Percentiles rank a stretch among this genome's conserved stretches.
phyloP scores from a whole-genome alignment of 2,113 vertebrate species.

The Psammodynastes pulverulentus region DNA sequence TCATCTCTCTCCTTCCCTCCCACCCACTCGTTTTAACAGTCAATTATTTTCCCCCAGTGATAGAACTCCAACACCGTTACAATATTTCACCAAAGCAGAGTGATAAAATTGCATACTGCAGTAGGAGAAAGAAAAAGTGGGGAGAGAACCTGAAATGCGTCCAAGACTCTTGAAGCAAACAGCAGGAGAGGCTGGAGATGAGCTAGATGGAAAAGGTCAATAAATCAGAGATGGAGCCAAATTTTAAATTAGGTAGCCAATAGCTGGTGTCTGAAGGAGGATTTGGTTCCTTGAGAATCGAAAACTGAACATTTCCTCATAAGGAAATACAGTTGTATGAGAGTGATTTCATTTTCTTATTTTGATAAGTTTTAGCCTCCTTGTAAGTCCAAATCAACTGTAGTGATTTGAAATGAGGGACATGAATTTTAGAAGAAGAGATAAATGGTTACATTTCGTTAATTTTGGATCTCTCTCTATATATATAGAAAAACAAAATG shows the following conservation, averaged over 20 bases:
- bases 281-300: neutral
- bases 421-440: neutral
- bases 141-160: neutral
- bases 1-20: neutral
- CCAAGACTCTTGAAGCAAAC: neutral
- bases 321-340: neutral
- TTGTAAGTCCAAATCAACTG: neutral
- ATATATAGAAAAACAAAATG: too few species aligned
- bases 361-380: neutral
- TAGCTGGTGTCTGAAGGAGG: neutral
- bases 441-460: neutral
- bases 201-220: neutral
- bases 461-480: neutral
- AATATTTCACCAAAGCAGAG: constrained; percentile 23
- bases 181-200: neutral
- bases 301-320: neutral
- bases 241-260: neutral
- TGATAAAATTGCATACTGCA: neutral
- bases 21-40: constrained; percentile 25
- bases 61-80: neutral
- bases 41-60: constrained; percentile 24
- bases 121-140: neutral
- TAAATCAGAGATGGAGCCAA: neutral
- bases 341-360: neutral
- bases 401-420: neutral